Evolutionary conservation across 2,888 invertebrate species (phyloP), one percentile per base, ranked within the genome.

Genomic region (Lottia gigantea): DNA sequence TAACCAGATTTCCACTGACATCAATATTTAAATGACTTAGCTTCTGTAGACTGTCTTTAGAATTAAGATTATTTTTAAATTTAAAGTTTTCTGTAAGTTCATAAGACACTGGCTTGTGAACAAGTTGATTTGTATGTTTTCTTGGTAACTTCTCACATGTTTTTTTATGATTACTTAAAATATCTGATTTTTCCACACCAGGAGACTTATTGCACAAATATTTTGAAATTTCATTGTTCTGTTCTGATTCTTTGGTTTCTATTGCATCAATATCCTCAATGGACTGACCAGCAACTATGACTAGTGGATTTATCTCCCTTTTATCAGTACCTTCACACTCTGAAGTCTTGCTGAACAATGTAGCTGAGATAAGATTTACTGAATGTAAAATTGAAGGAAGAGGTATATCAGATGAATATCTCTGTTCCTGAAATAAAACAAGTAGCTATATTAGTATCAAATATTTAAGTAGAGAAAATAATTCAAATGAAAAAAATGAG

Each of bases 231-330:
- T 40, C 40, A 40, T 40, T 11, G 11, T 31, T 31, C 6, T 31
- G 31, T 31, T 40, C 19, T 55, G 11, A 23, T 19, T 55, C 55
- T 55, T 55, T 55, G 55, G 23, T 23, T 55, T 55, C 6, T 23
- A 23, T 19, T 23, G 55, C 23, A 55, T 55, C 14, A 23, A 11
- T 55, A 3, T 23, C 55, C 11, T 55, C 55, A 7, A 19, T 23
- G 14, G 14, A 19, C 19, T 55, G 19, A 23, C 23, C 55, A 23
- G 55, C 14, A 12, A 55, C 55, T 55, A 55, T 55, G 55, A 55
- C 55, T 55, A 55, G 55, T 55, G 55, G 55, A 55, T 8, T 55
- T 55, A 55, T 55, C 19, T 55, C 55, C 55, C 55, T 55, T 55
- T 55, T 12, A 23, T 6, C 14, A 23, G 7, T 1, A 12, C 11